phyloP scores from a whole-genome alignment of 2,113 vertebrate genomes.

The Hassar affinis region DNA sequence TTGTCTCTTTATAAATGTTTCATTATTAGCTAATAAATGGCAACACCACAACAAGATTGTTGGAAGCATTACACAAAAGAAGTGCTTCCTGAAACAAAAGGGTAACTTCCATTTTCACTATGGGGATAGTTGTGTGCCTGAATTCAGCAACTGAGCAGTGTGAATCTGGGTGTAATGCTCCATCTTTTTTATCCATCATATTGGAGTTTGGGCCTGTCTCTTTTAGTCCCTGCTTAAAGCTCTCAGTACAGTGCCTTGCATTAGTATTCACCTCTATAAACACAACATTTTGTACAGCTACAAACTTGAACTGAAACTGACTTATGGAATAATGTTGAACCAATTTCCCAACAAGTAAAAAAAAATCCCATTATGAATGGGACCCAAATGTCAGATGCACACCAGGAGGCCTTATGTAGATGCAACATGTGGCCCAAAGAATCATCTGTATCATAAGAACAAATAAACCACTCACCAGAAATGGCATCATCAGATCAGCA shows the following conservation, averaged over 20 bases:
- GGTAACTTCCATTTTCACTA: not conserved
- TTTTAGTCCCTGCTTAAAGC: not conserved
- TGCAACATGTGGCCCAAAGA: not conserved
- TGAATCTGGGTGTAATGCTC: not conserved
- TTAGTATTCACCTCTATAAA: not conserved
- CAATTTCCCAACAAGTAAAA: not conserved
- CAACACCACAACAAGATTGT: not conserved
- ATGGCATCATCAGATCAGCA: constrained; percentile 81
- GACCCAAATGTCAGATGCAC: not conserved
- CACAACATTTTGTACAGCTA: not conserved
- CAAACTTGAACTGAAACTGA: not conserved
- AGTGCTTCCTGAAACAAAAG: not conserved
- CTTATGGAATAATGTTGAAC: not conserved
- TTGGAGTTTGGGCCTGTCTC: not conserved
- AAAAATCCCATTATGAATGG: not conserved
- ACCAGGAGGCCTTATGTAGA: not conserved
- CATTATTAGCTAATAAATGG: not conserved
- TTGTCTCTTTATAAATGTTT: not conserved
- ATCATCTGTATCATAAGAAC: not conserved
- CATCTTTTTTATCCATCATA: not conserved
- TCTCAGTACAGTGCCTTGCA: not conserved
- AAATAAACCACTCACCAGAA: constrained; percentile 76
- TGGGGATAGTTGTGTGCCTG: not conserved
- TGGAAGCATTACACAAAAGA: not conserved
- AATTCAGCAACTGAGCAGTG: not conserved